Base-by-base conservation (phyloP, 2,797 vertebrate species). In the Alosa sapidissima region DNA sequence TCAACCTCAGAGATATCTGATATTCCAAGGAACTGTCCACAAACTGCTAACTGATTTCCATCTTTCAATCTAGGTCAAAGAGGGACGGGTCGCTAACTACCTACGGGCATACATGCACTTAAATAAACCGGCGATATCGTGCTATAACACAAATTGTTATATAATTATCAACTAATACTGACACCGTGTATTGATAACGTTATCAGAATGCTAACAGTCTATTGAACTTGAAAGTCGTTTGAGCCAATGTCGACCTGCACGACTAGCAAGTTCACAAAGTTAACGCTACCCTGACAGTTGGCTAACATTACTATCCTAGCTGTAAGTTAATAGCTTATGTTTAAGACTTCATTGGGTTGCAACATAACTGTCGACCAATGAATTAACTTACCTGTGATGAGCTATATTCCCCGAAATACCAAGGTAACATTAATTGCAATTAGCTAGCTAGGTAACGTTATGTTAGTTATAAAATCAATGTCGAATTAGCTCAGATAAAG, bases 41-140 rank as follows among this genome's bases (percentile, higher is more conserved):
- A 78, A 47, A 78, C 41, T 45, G 36, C 41, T 78, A 78, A 78
- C 72, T 21, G 41, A 16, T 45, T 78, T 21, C 72, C 36, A 78
- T 41, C 41, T 45, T 19, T 6, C 72, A 78, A 78, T 78, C 72
- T 78, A 78, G 72, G 72, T 78, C 72, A 78, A 47, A 78, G 72
- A 78, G 14, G n/a, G 41, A 78, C 28, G 28, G 41, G 41, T 8
- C 72, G 68, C 36, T 45, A 78, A 19, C 5, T 21, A 14, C 13
- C 68, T 78, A 78, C 36, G 16, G 14, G 6, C 41, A 78, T 45
- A 16, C 1, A 1, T 45, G 16, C 19, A 41, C 36, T 78, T 78
- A 16, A 78, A 47, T 78, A 19, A 78, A 78, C n/a, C 9, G 9
- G 9, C n/a, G 60, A 24, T 28, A 41, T 41, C n/a, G 72, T 78